Evolutionary conservation across 1,140 invertebrate species (phyloP), one percentile per base, ranked within the genome.

Genomic region (Chrysopa pallens): DNA sequence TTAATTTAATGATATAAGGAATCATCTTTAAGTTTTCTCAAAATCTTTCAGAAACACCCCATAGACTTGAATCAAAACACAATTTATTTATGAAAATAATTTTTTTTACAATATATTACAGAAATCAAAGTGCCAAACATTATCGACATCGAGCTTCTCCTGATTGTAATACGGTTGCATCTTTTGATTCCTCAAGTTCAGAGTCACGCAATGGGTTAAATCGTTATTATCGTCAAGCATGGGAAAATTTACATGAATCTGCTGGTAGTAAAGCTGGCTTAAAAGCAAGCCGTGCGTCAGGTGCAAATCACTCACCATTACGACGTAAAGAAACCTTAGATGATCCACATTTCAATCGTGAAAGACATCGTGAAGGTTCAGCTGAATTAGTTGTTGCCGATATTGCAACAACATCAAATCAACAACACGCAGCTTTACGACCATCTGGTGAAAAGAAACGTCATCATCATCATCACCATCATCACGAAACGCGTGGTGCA

Each of bases 231-330:
- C 72, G 84, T 12, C 80, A 87, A 58, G 87, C 87, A 5, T 92
- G 88, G 88, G 85, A 90, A 54, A 89, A 91, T 58, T 68, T 92
- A 5, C 84, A 89, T 55, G 82, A 88, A 61, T 80, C 80, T 11
- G 71, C 81, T 8, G 71, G 81, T 8, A 72, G 76, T 17, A 70
- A 70, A 37, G 61, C 69, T 9, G 66, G 65, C 44, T 55, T 53
- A 27, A 41, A 29, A 40, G 43, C 45, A 42, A 44, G 38, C 12
- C 27, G 31, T 9, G 42, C 60, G 42, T 59, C 55, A 46, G 57
- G 57, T 1, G 53, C 56, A 14, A 66, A 63, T 39, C 70, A 73
- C 51, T 66, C 70, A 35, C 68, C 69, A 1, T 60, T 76, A 8
- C 62, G 70, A 31, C 69, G 77, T 38, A 78, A 80, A 58, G 80